These are phyloP conservation scores for Chouioia cunea DNA, from an alignment of 2,888 invertebrate species.

Conservation along the genomic window DNA sequence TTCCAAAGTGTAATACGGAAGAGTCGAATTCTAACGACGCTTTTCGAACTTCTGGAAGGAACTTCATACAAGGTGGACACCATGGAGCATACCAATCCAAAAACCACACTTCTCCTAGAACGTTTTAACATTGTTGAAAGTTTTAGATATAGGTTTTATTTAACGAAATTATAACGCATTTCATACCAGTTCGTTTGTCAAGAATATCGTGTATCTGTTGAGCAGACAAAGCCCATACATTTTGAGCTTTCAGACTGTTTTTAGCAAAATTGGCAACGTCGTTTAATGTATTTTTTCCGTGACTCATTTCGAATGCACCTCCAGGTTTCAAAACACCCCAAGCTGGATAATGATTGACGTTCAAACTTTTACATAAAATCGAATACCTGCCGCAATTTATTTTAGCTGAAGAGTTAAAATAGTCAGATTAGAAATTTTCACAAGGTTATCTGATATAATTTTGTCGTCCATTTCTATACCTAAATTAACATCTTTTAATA, in stretches of 20 bases:
- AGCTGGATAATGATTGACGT: slow-evolving; percentile 74
- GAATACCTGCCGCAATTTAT: slow-evolving; percentile 74
- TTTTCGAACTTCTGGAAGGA: slow-evolving; percentile 78
- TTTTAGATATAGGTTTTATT: background rate
- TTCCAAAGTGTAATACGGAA: slow-evolving; percentile 73
- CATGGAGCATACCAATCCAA: slow-evolving; percentile 84
- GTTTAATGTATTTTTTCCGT: slow-evolving; percentile 74
- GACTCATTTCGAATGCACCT: slow-evolving; percentile 82
- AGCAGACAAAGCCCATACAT: slow-evolving; percentile 75
- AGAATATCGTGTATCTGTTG: slow-evolving; percentile 74
- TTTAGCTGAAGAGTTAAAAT: slow-evolving; percentile 69
- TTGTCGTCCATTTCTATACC: slow-evolving; percentile 64
- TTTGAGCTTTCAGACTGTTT: slow-evolving; percentile 72
- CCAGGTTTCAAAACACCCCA: slow-evolving; percentile 82
- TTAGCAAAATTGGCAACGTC: slow-evolving; percentile 76
- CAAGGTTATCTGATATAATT: background rate
- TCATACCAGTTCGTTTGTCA: slow-evolving; percentile 57
- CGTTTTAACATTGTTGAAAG: background rate
- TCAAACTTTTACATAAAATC: slow-evolving; percentile 73
- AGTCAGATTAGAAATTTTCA: background rate
- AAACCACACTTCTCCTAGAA: slow-evolving; percentile 71
- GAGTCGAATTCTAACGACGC: slow-evolving; percentile 72
- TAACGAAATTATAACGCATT: background rate
- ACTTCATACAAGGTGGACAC: slow-evolving; percentile 81
- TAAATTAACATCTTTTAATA: slow-evolving; percentile 71